Conservation (phyloP, 1,140 invertebrate species). For the Drosophila arawakana region DNA sequence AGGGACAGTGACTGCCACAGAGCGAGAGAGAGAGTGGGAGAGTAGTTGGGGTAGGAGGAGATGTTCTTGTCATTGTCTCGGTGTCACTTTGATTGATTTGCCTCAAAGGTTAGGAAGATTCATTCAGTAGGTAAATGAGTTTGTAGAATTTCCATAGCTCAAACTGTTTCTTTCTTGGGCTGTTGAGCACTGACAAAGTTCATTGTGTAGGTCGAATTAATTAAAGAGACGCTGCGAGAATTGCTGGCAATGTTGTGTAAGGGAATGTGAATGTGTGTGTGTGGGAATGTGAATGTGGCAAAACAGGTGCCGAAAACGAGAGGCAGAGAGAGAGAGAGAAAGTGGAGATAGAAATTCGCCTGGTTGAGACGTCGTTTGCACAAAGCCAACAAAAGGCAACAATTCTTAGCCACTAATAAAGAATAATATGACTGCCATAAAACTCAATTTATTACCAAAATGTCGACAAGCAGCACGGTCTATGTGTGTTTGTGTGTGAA, state of each 20-base stretch:
- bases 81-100: conserved; percentile 66
- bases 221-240: conserved; percentile 41
- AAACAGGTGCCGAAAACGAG: conserved; percentile 20
- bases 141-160: not conserved
- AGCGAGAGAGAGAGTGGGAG: not conserved
- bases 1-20: no score
- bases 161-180: conserved; percentile 17
- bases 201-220: conserved; percentile 62
- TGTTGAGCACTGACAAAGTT: conserved; percentile 53
- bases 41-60: no score
- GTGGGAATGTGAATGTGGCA: conserved; percentile 29
- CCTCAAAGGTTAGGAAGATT: conserved; percentile 4
- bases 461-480: conserved; percentile 71
- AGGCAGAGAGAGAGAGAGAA: not conserved
- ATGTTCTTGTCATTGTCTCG: conserved; percentile 14
- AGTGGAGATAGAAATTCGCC: conserved; percentile 6
- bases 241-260: conserved; percentile 5
- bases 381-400: conserved; percentile 80
- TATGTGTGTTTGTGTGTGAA: conserved; percentile 42
- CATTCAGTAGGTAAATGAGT: not conserved
- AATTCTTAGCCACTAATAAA: conserved; percentile 82
- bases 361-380: conserved; percentile 54
- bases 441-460: conserved; percentile 83
- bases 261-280: conserved; percentile 25
- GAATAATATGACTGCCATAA: conserved; percentile 82